Percentiles rank a stretch among this genome's conserved stretches.
Evolutionary conservation across 2,113 vertebrate species (phyloP).

Genomic region (Tiliqua scincoides): DNA sequence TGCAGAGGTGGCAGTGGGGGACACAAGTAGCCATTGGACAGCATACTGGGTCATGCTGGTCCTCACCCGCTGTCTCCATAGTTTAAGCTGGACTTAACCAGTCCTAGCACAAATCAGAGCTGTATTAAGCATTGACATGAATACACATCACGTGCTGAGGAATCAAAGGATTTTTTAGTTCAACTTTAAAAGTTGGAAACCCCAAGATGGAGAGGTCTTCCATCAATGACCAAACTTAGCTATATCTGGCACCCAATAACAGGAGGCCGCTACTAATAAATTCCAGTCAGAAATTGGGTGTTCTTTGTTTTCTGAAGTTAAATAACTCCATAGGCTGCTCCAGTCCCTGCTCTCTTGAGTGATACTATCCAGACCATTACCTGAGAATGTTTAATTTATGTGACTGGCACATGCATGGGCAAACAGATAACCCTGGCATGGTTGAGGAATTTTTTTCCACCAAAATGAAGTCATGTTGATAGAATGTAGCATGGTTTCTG

Average conservation of each 20-base stretch:
- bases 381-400: constrained; percentile 13
- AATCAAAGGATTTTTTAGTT: too few relatives aligned
- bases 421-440: constrained; percentile 50
- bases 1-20: too few relatives aligned
- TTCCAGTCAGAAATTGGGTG: background rate
- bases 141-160: background rate
- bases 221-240: background rate
- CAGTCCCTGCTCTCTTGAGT: background rate
- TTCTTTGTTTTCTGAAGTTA: background rate
- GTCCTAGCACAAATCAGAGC: background rate
- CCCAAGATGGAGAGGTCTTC: background rate
- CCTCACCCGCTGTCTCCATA: background rate
- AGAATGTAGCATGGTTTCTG: constrained; percentile 64
- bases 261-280: background rate
- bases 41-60: too few relatives aligned
- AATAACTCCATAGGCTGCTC: background rate
- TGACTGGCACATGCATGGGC: background rate
- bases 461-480: constrained; percentile 63
- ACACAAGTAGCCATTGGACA: too few relatives aligned
- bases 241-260: too few relatives aligned
- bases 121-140: background rate
- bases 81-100: background rate
- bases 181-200: background rate
- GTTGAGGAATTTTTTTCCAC: constrained; percentile 39
- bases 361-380: background rate